Percentiles rank a stretch among this genome's conserved stretches.
These are phyloP conservation scores for Stylophora pistillata DNA, from an alignment of 64 coral and sea anemone species.

Conservation along the genomic window DNA sequence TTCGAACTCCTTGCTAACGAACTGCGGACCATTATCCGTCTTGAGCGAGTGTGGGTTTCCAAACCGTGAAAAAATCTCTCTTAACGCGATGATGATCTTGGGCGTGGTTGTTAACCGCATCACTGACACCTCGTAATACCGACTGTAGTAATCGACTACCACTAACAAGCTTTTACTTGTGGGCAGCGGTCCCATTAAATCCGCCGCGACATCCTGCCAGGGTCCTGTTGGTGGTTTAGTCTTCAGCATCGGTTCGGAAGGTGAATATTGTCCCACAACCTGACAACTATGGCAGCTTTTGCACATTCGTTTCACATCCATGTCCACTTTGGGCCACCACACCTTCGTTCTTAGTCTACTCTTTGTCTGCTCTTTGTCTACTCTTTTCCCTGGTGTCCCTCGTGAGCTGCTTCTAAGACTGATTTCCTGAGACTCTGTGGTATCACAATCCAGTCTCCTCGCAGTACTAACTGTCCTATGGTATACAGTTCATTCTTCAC, in stretches of 20 bases:
- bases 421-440: constrained; percentile 22
- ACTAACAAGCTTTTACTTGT: constrained; percentile 46
- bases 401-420: constrained; percentile 35
- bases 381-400: constrained; percentile 62
- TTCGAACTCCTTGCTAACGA: neutral
- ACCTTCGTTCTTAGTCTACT: constrained; percentile 46
- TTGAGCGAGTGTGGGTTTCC: constrained; percentile 10
- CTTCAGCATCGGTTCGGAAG: constrained; percentile 36
- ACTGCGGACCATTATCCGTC: neutral
- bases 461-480: constrained; percentile 37
- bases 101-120: constrained; percentile 36
- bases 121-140: constrained; percentile 54
- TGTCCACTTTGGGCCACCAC: constrained; percentile 51
- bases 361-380: constrained; percentile 54
- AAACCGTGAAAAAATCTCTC: neutral
- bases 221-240: constrained; percentile 30
- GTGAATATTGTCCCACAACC: constrained; percentile 43
- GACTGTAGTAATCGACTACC: constrained; percentile 59
- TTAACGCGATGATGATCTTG: constrained; percentile 17
- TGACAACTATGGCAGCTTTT: constrained; percentile 48
- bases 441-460: constrained; percentile 14
- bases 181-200: constrained; percentile 50
- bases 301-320: constrained; percentile 21
- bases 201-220: constrained; percentile 51
- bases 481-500: constrained; percentile 69